A percentile compares a stretch with the other conserved stretches of the same genome.
phyloP scores from a whole-genome alignment of 2,888 invertebrate species.

The Frankliniella fusca region DNA sequence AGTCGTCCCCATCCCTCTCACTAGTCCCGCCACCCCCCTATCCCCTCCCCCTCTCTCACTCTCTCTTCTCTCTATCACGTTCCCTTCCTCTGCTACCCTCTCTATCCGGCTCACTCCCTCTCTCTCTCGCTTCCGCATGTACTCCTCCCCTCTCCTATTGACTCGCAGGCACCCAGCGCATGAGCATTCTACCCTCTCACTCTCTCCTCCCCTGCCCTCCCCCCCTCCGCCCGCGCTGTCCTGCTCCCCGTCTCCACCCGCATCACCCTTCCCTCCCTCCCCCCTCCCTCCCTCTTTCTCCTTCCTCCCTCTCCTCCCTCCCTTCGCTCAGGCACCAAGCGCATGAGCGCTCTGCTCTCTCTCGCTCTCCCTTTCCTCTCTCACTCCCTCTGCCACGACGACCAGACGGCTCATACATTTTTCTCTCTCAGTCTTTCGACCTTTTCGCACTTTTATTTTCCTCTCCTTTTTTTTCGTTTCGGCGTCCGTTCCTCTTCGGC shows the following conservation, averaged over 20 bases:
- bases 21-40: not conserved
- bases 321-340: constrained; percentile 33
- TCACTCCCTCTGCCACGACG: not conserved
- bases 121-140: constrained; percentile 28
- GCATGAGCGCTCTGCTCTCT: constrained; percentile 31
- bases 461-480: not conserved
- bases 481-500: not conserved
- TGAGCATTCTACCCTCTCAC: constrained; percentile 38
- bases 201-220: not conserved
- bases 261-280: not conserved
- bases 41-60: constrained; percentile 25
- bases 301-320: constrained; percentile 28
- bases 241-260: not conserved
- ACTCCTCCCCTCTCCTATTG: constrained; percentile 33
- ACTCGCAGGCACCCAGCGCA: constrained; percentile 36
- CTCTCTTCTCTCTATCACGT: constrained; percentile 28
- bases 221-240: too few species aligned
- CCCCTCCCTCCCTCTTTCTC: constrained; percentile 29
- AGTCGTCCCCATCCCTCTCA: constrained; percentile 31
- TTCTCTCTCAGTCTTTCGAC: constrained; percentile 23
- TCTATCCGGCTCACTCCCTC: constrained; percentile 31
- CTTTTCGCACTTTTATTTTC: constrained; percentile 8
- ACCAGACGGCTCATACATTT: constrained; percentile 24
- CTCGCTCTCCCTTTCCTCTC: constrained; percentile 1
- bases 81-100: not conserved